phyloP scores from a whole-genome alignment of 2,888 invertebrate genomes.

The Andrena bicolor region DNA sequence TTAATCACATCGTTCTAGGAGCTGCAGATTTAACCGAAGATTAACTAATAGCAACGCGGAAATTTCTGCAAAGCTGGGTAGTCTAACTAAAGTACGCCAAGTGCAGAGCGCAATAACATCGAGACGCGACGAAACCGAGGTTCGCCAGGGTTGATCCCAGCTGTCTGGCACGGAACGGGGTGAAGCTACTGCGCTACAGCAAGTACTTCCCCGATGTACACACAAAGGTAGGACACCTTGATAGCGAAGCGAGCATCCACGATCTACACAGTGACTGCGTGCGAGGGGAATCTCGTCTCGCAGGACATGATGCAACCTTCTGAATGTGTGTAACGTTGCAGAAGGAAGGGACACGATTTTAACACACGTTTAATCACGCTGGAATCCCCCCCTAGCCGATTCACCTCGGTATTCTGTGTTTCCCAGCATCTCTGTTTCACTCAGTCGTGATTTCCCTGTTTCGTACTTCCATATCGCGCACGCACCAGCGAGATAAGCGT shows the following conservation, averaged over 20 bases:
- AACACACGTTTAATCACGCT: conserved; percentile 74
- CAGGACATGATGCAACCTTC: conserved; percentile 41
- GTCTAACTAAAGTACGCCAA: conserved; percentile 20
- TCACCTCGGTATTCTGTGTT: conserved; percentile 29
- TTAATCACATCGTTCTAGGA: background rate
- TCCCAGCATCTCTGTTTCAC: conserved; percentile 1
- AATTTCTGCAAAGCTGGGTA: background rate
- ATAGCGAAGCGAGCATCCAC: conserved; percentile 36
- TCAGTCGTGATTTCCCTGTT: conserved; percentile 5
- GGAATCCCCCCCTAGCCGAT: conserved; percentile 47
- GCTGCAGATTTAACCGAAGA: background rate
- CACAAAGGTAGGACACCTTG: conserved; percentile 43
- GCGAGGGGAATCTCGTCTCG: conserved; percentile 36
- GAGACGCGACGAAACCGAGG: conserved; percentile 43
- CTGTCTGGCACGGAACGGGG: conserved; percentile 45
- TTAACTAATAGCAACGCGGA: background rate
- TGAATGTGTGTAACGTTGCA: conserved; percentile 41
- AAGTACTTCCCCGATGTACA: conserved; percentile 48
- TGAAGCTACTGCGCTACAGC: conserved; percentile 46
- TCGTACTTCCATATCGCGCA: conserved; percentile 23
- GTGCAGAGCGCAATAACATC: conserved; percentile 23
- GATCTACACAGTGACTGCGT: conserved; percentile 38
- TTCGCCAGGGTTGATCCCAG: conserved; percentile 27
- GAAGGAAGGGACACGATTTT: conserved; percentile 59
- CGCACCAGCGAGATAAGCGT: conserved; percentile 11